These are phyloP conservation scores for Takifugu ocellatus DNA, from an alignment of 2,797 vertebrate genomes.

Conservation along the genomic window DNA sequence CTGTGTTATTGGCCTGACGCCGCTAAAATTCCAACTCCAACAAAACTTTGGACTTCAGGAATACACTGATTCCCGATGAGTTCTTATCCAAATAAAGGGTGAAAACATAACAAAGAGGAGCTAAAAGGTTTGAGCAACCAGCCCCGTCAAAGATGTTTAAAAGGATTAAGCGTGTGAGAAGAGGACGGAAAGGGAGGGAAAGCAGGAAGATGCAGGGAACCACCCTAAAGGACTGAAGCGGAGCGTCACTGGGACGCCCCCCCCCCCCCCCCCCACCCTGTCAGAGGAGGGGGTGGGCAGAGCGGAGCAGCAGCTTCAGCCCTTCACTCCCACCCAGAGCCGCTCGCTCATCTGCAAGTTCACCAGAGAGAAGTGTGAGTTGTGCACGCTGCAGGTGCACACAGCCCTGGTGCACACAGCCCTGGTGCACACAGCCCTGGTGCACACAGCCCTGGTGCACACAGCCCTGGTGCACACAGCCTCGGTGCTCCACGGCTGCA, in stretches of 20 bases:
- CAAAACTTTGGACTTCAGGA: no score
- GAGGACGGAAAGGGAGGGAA: constrained; percentile 1
- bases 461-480: not conserved
- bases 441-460: not conserved
- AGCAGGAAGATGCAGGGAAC: constrained; percentile 21
- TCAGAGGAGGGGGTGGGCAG: constrained; percentile 45
- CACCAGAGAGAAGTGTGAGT: constrained; percentile 4
- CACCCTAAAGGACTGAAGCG: constrained; percentile 26
- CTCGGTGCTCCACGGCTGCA: no score
- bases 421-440: not conserved
- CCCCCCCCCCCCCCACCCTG: constrained; percentile 13
- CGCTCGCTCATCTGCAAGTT: constrained; percentile 25
- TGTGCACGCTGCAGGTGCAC: not conserved
- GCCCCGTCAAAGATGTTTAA: no score
- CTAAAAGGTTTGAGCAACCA: no score
- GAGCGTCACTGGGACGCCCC: constrained; percentile 62
- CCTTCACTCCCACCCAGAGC: constrained; percentile 30
- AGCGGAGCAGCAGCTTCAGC: constrained; percentile 42
- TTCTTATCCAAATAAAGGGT: no score
- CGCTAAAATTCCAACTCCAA: no score
- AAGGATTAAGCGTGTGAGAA: no score
- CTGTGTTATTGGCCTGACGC: no score
- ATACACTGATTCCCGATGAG: no score
- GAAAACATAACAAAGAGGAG: no score
- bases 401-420: no score